Evolutionary conservation across 2,888 invertebrate species (phyloP).

Genomic region (Tholera decimalis): DNA sequence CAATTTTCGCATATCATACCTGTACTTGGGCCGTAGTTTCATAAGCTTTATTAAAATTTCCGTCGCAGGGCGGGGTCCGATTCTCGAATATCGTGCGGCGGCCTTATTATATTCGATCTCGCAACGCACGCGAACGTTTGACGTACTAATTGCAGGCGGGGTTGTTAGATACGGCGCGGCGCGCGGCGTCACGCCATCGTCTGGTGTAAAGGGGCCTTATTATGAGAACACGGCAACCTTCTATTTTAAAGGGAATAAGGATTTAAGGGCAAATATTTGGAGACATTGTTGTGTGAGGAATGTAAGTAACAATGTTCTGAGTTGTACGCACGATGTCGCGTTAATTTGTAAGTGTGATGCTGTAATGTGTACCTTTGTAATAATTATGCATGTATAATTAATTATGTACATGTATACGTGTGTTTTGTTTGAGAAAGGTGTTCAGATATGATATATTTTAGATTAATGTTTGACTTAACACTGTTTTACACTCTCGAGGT

Average conservation of each 20-base stretch:
- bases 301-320: slow-evolving; percentile 67
- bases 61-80: slow-evolving; percentile 71
- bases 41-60: slow-evolving; percentile 76
- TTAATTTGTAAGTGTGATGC: slow-evolving; percentile 59
- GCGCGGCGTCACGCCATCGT: slow-evolving; percentile 73
- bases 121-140: slow-evolving; percentile 83
- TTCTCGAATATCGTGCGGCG: slow-evolving; percentile 77
- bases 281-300: slow-evolving; percentile 69
- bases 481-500: slow-evolving; percentile 50
- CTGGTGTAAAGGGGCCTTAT: slow-evolving; percentile 66
- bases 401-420: slow-evolving; percentile 41
- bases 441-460: slow-evolving; percentile 27
- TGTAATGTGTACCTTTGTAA: slow-evolving; percentile 41
- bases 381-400: slow-evolving; percentile 29
- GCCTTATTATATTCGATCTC: slow-evolving; percentile 83
- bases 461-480: slow-evolving; percentile 45
- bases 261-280: slow-evolving; percentile 68
- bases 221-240: slow-evolving; percentile 57
- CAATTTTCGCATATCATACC: slow-evolving; percentile 65
- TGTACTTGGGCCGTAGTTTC: slow-evolving; percentile 64
- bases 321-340: slow-evolving; percentile 59
- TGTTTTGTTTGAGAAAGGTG: slow-evolving; percentile 39
- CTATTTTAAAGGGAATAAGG: slow-evolving; percentile 68
- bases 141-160: slow-evolving; percentile 80
- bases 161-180: slow-evolving; percentile 74